These are phyloP conservation scores for Battus philenor DNA, from an alignment of 1,140 invertebrate species.

Conservation along the genomic window DNA sequence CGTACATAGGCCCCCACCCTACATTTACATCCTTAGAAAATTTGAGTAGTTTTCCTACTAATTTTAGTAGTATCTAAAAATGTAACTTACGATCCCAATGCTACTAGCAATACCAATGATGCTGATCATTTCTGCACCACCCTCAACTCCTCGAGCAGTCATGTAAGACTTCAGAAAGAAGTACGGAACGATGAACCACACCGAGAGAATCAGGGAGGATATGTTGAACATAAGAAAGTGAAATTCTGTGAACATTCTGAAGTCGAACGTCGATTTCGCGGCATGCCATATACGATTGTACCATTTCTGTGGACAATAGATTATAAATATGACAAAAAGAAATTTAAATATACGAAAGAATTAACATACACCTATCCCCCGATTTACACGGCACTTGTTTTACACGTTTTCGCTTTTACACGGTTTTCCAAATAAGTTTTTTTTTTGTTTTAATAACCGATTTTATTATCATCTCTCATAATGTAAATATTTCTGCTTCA, in stretches of 20 bases:
- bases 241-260: slow-evolving; percentile 86
- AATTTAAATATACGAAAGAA: slow-evolving; percentile 7
- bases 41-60: slow-evolving; percentile 1
- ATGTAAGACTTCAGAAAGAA: slow-evolving; percentile 64
- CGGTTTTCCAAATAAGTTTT: no score
- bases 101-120: slow-evolving; percentile 58
- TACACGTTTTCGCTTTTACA: no score
- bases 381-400: no score
- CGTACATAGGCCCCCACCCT: no score
- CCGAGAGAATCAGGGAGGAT: slow-evolving; percentile 89
- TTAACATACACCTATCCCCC: no score
- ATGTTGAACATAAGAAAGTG: slow-evolving; percentile 88
- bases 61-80: not conserved
- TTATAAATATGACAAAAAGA: not conserved
- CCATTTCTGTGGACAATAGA: slow-evolving; percentile 82
- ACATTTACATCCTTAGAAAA: no score
- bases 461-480: no score
- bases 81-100: slow-evolving; percentile 58
- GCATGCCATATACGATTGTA: slow-evolving; percentile 81
- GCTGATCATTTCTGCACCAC: slow-evolving; percentile 50
- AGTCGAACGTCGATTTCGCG: slow-evolving; percentile 83
- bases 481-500: no score
- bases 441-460: no score
- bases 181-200: slow-evolving; percentile 78
- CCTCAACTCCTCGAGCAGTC: slow-evolving; percentile 37